Percentiles rank a stretch among this genome's conserved stretches.
These are phyloP conservation scores for Empidonax alnorum DNA, from an alignment of 2,113 vertebrate genomes.

Conservation along the genomic window DNA sequence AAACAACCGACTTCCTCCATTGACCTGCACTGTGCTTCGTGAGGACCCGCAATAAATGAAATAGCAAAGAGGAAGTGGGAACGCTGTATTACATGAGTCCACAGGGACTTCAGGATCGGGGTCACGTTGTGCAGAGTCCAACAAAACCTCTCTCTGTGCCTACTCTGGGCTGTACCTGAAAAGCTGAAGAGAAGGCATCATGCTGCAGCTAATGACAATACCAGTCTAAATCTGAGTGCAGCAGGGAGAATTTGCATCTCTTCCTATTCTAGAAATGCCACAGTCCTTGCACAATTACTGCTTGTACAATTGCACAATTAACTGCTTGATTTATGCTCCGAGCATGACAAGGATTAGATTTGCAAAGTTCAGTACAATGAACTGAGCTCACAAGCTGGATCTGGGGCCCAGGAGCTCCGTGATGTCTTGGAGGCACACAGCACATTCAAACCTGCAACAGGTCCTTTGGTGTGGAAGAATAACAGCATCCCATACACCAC, in stretches of 20 bases:
- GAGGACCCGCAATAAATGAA: background rate
- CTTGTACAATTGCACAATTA: too few species aligned
- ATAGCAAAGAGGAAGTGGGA: background rate
- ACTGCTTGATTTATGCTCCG: background rate
- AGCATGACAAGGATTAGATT: background rate
- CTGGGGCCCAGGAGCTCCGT: background rate
- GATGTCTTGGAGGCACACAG: background rate
- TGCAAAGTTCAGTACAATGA: background rate
- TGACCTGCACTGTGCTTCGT: fast-evolving
- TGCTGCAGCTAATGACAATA: background rate
- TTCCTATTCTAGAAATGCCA: background rate
- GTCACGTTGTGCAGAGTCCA: fast-evolving
- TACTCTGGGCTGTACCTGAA: background rate
- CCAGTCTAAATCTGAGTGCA: background rate
- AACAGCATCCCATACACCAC: background rate
- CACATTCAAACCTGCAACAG: background rate
- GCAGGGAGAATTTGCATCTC: background rate
- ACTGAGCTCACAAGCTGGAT: background rate
- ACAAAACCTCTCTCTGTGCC: background rate
- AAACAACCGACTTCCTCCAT: background rate
- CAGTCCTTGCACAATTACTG: background rate
- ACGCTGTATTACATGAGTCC: background rate
- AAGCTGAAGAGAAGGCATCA: background rate
- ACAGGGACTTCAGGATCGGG: background rate
- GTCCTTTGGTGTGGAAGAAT: background rate